phyloP scores from a whole-genome alignment of 2,113 vertebrate genomes.

The Sminthopsis crassicaudata region DNA sequence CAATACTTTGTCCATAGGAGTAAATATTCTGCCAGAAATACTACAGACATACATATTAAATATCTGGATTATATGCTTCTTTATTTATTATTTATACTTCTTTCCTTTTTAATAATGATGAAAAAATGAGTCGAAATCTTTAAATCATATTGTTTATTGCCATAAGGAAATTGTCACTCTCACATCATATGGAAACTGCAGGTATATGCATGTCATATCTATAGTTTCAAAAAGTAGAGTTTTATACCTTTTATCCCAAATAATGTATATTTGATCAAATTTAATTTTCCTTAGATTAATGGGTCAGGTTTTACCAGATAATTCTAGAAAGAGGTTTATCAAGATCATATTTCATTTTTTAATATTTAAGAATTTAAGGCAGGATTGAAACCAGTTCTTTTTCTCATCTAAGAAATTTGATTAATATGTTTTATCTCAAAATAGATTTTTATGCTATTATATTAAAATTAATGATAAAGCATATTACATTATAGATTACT shows the following conservation, averaged over 20 bases:
- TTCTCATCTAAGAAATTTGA: not conserved
- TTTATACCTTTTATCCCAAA: not conserved
- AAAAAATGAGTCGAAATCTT: not conserved
- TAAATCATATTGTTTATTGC: constrained; percentile 38
- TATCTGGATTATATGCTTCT: not conserved
- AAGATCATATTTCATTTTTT: constrained; percentile 40
- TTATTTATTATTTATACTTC: not conserved
- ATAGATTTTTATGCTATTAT: not conserved
- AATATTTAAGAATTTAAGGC: not conserved
- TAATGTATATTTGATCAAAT: constrained; percentile 20
- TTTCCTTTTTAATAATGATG: not conserved
- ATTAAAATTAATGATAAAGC: not conserved
- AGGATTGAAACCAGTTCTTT: not conserved
- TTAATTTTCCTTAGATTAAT: constrained; percentile 27
- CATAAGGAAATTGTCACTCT: constrained; percentile 36
- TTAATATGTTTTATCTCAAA: not conserved
- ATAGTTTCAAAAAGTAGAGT: not conserved
- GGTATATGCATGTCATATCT: constrained; percentile 19
- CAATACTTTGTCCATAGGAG: not conserved
- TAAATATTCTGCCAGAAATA: not conserved
- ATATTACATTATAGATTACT: not conserved
- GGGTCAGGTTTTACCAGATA: constrained; percentile 47
- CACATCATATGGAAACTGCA: constrained; percentile 23
- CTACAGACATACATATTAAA: not conserved
- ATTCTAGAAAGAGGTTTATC: constrained; percentile 33